A percentile compares a stretch with the other conserved stretches of the same genome.
Conservation (phyloP, 2,797 vertebrate genomes). For the Poeciliopsis turneri region DNA sequence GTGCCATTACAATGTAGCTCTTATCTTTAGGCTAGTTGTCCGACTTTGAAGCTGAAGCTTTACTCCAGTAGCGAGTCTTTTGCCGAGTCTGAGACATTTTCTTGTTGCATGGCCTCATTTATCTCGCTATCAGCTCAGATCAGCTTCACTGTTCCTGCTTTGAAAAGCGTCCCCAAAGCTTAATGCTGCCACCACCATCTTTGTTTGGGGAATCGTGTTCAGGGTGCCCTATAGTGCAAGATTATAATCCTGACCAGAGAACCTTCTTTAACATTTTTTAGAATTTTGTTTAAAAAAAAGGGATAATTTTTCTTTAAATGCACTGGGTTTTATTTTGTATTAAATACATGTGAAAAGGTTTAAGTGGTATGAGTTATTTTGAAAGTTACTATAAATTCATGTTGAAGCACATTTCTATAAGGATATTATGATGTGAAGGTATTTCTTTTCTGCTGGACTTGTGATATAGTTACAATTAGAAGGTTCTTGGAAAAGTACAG, state of each 20-base stretch:
- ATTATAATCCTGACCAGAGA: neutral
- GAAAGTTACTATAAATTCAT: neutral
- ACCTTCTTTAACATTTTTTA: neutral
- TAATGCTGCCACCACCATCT: neutral
- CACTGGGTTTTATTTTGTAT: neutral
- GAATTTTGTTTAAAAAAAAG: neutral
- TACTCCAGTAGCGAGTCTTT: neutral
- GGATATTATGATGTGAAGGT: neutral
- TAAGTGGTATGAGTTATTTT: neutral
- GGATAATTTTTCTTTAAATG: neutral
- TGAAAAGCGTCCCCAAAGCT: neutral
- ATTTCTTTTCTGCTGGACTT: neutral
- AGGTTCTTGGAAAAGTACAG: neutral
- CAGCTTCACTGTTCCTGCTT: neutral
- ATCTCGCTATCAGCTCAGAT: neutral
- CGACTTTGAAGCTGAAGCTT: neutral
- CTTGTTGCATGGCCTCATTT: neutral
- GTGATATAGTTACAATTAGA: neutral
- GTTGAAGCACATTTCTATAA: neutral
- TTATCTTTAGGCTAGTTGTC: neutral
- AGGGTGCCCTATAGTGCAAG: neutral
- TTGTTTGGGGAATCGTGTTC: neutral
- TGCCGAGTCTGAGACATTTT: neutral
- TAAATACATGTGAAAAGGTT: neutral
- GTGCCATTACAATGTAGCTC: neutral